A percentile compares a stretch with the other conserved stretches of the same genome.
Evolutionary conservation across 2,113 vertebrate species (phyloP).

Genomic region (Hoplias malabaricus): DNA sequence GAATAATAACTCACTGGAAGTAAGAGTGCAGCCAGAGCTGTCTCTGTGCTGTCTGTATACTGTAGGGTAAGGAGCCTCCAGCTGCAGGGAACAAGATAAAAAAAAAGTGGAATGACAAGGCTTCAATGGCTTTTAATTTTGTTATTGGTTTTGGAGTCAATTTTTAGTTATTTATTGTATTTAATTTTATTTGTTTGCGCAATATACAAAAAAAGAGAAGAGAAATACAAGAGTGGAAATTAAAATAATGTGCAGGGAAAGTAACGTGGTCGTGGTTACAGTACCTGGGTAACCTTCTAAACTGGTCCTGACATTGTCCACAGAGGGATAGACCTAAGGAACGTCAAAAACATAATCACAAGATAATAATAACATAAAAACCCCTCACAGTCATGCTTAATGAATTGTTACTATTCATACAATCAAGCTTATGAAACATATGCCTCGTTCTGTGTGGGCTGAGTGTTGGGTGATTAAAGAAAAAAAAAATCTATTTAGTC

Average conservation of each 20-base stretch:
- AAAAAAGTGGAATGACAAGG: neutral
- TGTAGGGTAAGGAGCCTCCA: slow-evolving; percentile 93
- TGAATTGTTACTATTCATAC: neutral
- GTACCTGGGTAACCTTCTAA: slow-evolving; percentile 95
- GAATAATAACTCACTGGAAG: slow-evolving; percentile 85
- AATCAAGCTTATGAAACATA: neutral
- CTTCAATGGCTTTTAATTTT: neutral
- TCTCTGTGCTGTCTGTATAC: slow-evolving; percentile 93
- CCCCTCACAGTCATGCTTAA: too few species aligned
- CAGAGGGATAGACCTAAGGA: slow-evolving; percentile 89
- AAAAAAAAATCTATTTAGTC: neutral
- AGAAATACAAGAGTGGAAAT: too few species aligned
- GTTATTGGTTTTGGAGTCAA: neutral
- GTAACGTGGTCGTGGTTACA: too few species aligned
- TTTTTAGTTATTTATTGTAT: too few species aligned
- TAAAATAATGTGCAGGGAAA: too few species aligned
- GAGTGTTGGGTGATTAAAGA: neutral
- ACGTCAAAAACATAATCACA: neutral
- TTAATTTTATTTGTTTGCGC: too few species aligned
- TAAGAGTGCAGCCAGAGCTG: slow-evolving; percentile 94
- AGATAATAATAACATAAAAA: neutral
- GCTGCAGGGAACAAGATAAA: slow-evolving; percentile 69
- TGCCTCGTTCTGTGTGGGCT: neutral
- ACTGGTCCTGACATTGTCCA: slow-evolving; percentile 92
- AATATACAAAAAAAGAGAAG: too few species aligned